Evolutionary conservation across 92 coral and sea anemone species (phyloP).

Genomic region (Palythoa heliodiscus): DNA sequence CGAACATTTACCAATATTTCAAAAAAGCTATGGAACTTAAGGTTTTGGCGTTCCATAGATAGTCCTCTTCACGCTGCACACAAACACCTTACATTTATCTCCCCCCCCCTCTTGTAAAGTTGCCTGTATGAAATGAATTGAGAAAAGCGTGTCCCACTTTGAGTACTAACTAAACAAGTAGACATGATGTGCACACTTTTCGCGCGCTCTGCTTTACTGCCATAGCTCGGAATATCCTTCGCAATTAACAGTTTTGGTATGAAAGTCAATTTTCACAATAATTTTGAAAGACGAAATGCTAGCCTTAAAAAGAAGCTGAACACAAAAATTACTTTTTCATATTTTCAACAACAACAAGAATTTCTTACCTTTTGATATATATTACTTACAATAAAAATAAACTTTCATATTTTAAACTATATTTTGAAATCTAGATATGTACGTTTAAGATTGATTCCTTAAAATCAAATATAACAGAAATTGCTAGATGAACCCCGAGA

Average conservation of each 20-base stretch:
- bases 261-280: not conserved
- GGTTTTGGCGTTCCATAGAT: not conserved
- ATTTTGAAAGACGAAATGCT: not conserved
- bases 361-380: too few species aligned
- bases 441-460: not conserved
- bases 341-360: too few species aligned
- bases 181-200: conserved; percentile 8
- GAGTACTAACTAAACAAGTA: not conserved
- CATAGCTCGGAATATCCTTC: conserved; percentile 4
- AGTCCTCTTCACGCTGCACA: not conserved
- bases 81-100: not conserved
- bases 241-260: not conserved
- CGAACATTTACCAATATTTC: not conserved
- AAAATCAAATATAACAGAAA: too few species aligned
- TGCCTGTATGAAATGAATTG: not conserved
- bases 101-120: not conserved
- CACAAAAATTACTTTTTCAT: too few species aligned
- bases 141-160: not conserved
- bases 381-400: too few species aligned
- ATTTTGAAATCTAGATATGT: not conserved
- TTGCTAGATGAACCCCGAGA: too few species aligned
- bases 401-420: not conserved
- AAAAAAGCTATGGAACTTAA: not conserved
- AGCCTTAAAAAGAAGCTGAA: too few species aligned
- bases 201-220: not conserved